A percentile compares a stretch with the other conserved stretches of the same genome.
Evolutionary conservation across 2,888 invertebrate genomes (phyloP).

Genomic region (Gastrophysa polygoni): DNA sequence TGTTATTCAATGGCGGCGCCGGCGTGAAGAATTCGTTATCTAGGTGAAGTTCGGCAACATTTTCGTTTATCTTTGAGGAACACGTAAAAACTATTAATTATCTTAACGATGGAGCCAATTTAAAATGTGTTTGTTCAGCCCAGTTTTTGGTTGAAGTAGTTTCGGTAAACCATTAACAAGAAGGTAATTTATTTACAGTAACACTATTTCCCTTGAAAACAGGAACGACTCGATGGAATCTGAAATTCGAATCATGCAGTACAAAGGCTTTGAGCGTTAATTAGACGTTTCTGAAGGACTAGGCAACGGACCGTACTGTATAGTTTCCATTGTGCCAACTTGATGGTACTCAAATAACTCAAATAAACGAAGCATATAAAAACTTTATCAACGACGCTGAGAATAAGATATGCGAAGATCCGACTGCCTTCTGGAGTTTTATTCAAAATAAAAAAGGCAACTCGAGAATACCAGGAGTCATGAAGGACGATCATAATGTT

Average conservation of each 20-base stretch:
- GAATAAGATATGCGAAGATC: too few species aligned
- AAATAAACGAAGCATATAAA: too few species aligned
- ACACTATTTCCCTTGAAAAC: not conserved
- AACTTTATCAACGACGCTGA: too few species aligned
- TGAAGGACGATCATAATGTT: too few species aligned
- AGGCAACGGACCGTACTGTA: too few species aligned
- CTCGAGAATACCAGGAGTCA: too few species aligned
- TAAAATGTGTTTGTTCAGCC: not conserved
- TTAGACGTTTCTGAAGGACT: too few species aligned
- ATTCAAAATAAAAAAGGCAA: too few species aligned
- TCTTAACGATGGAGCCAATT: not conserved
- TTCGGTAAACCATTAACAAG: not conserved
- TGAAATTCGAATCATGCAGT: not conserved
- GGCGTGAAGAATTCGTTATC: slow-evolving; percentile 20
- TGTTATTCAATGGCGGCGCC: slow-evolving; percentile 37
- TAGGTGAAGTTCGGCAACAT: slow-evolving; percentile 1
- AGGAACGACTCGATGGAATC: not conserved
- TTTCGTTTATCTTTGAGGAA: not conserved
- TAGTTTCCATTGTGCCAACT: too few species aligned
- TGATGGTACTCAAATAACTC: too few species aligned
- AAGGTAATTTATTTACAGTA: not conserved
- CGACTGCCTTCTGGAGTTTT: too few species aligned
- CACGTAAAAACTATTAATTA: slow-evolving; percentile 1
- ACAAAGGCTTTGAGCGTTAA: too few species aligned
- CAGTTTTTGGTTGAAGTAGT: not conserved